Evolutionary conservation across 1,140 invertebrate genomes (phyloP).

Genomic region (Drosophila micromelanica): DNA sequence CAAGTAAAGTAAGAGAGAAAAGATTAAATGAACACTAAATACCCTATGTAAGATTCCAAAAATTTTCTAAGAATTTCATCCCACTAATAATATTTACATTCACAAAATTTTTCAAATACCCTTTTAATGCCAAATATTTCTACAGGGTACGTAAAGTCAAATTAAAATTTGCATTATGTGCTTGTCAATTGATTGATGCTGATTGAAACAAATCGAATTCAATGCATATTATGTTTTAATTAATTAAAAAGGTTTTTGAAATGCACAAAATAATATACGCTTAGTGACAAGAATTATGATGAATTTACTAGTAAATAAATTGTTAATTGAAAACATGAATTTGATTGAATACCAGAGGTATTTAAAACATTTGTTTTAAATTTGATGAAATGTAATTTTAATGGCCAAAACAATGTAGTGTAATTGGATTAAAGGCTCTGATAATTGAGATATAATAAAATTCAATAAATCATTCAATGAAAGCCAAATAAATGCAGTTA

Average conservation of each 20-base stretch:
- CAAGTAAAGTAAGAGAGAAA: background rate
- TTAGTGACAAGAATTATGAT: background rate
- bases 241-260: background rate
- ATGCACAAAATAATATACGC: background rate
- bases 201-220: constrained; percentile 4
- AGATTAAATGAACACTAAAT: background rate
- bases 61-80: no score
- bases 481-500: background rate
- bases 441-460: no score
- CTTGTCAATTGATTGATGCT: constrained; percentile 1
- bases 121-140: background rate
- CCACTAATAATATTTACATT: no score
- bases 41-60: background rate
- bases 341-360: background rate
- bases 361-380: no score
- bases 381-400: no score
- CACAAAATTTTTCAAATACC: background rate
- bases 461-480: no score
- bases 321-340: background rate
- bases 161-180: background rate
- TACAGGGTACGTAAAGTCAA: background rate
- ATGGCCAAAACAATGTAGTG: background rate
- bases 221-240: constrained; percentile 1
- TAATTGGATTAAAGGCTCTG: background rate
- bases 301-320: background rate